Percentiles rank a stretch among this genome's conserved stretches.
phyloP scores from a whole-genome alignment of 2,113 vertebrate species.

The Saguinus midas region DNA sequence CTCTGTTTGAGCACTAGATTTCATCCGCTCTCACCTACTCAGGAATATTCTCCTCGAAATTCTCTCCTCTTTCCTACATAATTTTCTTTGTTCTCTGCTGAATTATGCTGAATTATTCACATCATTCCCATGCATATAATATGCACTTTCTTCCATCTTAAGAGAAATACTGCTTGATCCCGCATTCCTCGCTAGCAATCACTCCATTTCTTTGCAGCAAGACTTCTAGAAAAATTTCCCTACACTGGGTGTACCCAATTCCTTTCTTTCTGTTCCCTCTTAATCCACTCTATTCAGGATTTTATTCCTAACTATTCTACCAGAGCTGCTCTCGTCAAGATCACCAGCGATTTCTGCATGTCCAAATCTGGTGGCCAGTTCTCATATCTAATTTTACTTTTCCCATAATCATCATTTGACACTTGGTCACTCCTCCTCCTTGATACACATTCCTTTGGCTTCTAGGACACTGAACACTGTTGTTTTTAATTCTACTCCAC shows the following conservation, averaged over 20 bases:
- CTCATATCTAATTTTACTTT: neutral
- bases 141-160: neutral
- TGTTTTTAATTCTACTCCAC: neutral
- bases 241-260: neutral
- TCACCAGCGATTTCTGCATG: neutral
- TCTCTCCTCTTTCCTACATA: neutral
- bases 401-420: neutral
- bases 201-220: neutral
- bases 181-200: neutral
- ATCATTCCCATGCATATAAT: neutral
- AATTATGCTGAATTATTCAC: neutral
- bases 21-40: neutral
- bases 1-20: neutral
- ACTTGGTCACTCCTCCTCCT: neutral
- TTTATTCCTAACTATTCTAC: neutral
- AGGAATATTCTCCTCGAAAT: neutral
- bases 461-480: neutral
- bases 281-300: neutral
- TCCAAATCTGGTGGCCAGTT: neutral
- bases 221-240: neutral
- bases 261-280: neutral
- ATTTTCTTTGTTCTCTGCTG: neutral
- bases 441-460: neutral
- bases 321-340: neutral
- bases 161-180: neutral